phyloP scores from a whole-genome alignment of 2,113 vertebrate genomes.

The Poecilia latipinna region DNA sequence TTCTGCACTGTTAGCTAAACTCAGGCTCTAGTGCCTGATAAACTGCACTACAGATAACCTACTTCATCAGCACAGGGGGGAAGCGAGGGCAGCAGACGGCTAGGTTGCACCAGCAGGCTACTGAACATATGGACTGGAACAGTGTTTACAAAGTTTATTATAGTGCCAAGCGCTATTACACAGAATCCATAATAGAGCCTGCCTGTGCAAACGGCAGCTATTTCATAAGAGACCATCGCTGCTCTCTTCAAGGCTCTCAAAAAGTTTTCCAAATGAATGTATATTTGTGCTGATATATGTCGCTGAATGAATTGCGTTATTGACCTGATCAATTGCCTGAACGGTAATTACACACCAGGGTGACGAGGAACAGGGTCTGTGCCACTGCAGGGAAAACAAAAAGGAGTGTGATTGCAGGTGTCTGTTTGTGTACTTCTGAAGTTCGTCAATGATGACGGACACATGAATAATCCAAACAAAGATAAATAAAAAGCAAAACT shows the following conservation, averaged over 20 bases:
- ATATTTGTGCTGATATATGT: background rate
- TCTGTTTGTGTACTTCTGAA: background rate
- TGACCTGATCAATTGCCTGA: background rate
- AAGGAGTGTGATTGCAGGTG: too few relatives aligned
- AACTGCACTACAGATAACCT: conserved; percentile 16
- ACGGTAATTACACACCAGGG: background rate
- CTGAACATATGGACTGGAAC: conserved; percentile 27
- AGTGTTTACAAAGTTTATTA: conserved; percentile 54
- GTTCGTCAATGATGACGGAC: conserved; percentile 53
- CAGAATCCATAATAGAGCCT: conserved; percentile 42
- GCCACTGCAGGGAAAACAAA: background rate
- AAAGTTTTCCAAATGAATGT: conserved; percentile 17
- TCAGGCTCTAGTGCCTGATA: conserved; percentile 5
- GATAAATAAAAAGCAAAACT: conserved; percentile 43
- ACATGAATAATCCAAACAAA: conserved; percentile 50
- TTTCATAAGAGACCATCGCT: conserved; percentile 42
- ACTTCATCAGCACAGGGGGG: conserved; percentile 3
- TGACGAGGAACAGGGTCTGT: conserved; percentile 10
- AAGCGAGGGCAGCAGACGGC: conserved; percentile 16
- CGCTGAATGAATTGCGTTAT: background rate
- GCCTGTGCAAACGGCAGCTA: conserved; percentile 40
- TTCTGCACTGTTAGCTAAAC: background rate
- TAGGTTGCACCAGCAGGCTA: conserved; percentile 6
- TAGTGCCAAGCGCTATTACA: conserved; percentile 54
- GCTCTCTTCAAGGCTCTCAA: conserved; percentile 18